Base-by-base conservation (phyloP, 1,140 invertebrate genomes). In the Hyposmocoma kahamanoa region DNA sequence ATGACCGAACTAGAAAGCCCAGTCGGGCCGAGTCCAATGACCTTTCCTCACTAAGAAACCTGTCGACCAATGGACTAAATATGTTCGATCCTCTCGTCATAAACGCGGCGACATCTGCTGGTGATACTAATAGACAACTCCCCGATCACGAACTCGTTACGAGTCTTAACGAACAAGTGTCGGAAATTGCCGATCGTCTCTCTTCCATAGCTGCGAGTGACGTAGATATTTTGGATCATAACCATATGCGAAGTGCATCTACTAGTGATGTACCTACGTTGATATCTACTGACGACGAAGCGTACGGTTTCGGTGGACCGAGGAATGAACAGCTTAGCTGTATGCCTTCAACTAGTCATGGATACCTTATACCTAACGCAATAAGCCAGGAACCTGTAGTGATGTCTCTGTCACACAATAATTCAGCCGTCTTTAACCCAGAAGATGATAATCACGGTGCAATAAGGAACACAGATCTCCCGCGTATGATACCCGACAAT, bases 351-450 rank as follows among this genome's bases (percentile, higher is more conserved):
- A 88, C 87, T 4, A 88, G 87, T 55, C 87, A 89, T 41, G 89
- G 88, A 15, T 89, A 87, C 68, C 67, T 89, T 18, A 88, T 89
- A 66, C 80, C 87, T 11, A 89, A 89, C 43, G 88, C 87, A 1
- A 87, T 87, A 48, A 86, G 80, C 50, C 84, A 87, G 52, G 86
- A 87, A 43, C 84, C 84, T 0, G 82, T 71, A 9, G 81, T 87
- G 0, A 41, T 87, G 34, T 81, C 86, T 0, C 30, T 87, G 10
- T 83, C 84, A 1, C 84, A 83, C 44, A 87, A 87, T 42, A 85
- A 80, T 50, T 79, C 80, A 0, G 73, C 69, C 0, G 72, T 86
- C 3, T 86, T 85, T 53, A 75, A 74, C 22, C 73, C 75, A 36
- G 76, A 86, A 9, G 76, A 84, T 15, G 71, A 73, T 19, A 63